A percentile compares a stretch with the other conserved stretches of the same genome.
Conservation (phyloP, 30 jellyfish, hydroid and myxozoan species). For the Turritopsis rubra region DNA sequence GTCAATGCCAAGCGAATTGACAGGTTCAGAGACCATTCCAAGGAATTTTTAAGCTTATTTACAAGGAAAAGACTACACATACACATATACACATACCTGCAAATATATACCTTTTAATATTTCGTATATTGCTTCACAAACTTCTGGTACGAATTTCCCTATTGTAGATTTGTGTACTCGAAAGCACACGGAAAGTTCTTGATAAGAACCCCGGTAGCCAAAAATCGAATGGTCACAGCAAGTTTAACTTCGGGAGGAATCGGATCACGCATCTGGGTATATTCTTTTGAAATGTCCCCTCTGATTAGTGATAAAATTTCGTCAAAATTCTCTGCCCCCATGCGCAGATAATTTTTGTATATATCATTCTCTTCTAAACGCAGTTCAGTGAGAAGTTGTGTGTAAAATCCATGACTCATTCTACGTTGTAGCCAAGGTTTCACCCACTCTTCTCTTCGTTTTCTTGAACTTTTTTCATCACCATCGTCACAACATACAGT, state of each 20-base stretch:
- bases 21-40: no score
- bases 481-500: no score
- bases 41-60: no score
- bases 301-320: no score
- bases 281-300: no score
- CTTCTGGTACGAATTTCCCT: background rate
- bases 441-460: background rate
- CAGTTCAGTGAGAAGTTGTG: background rate
- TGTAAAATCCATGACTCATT: background rate
- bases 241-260: background rate
- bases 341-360: background rate
- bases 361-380: constrained; percentile 1
- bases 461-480: no score
- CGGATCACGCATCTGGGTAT: background rate
- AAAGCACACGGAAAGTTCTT: no score
- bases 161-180: background rate
- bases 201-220: background rate
- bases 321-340: no score
- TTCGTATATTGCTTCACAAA: background rate
- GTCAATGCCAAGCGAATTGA: no score
- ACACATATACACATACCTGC: no score
- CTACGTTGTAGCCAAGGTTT: background rate
- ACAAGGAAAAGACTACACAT: no score
- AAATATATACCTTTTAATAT: background rate
- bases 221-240: background rate